Evolutionary conservation across 2,797 vertebrate genomes (phyloP).

Genomic region (Hippocampus kuda): DNA sequence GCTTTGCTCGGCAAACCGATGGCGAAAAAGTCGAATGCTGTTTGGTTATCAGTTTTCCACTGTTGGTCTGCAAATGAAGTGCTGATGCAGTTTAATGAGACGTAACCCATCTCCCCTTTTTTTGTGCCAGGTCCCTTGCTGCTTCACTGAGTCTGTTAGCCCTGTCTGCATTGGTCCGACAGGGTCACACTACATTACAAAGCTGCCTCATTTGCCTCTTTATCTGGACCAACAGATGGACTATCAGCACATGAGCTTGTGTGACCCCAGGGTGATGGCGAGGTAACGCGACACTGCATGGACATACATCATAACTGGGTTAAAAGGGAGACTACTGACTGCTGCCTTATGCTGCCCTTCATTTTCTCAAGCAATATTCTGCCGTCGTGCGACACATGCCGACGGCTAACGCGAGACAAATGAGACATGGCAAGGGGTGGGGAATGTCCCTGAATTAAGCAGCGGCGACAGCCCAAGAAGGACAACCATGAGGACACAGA

Average conservation of each 20-base stretch:
- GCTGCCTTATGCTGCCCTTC: constrained; percentile 56
- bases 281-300: constrained; percentile 54
- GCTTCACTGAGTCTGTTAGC: constrained; percentile 44
- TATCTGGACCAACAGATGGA: constrained; percentile 64
- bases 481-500: constrained; percentile 12
- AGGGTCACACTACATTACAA: constrained; percentile 58
- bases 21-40: constrained; percentile 49
- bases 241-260: constrained; percentile 48
- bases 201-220: constrained; percentile 61
- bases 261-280: constrained; percentile 59
- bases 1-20: constrained; percentile 43
- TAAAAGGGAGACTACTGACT: constrained; percentile 50
- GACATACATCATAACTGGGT: constrained; percentile 62
- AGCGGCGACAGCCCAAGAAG: constrained; percentile 34
- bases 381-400: constrained; percentile 28
- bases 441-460: constrained; percentile 33
- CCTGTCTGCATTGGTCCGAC: constrained; percentile 41
- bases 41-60: constrained; percentile 57
- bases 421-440: constrained; percentile 44
- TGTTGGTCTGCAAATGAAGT: constrained; percentile 58
- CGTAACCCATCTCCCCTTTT: constrained; percentile 46
- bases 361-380: constrained; percentile 51
- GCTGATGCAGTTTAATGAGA: constrained; percentile 64
- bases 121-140: constrained; percentile 50
- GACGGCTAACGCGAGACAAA: constrained; percentile 50